Conservation (phyloP, 2,797 vertebrate species). For the Chromis chromis region DNA sequence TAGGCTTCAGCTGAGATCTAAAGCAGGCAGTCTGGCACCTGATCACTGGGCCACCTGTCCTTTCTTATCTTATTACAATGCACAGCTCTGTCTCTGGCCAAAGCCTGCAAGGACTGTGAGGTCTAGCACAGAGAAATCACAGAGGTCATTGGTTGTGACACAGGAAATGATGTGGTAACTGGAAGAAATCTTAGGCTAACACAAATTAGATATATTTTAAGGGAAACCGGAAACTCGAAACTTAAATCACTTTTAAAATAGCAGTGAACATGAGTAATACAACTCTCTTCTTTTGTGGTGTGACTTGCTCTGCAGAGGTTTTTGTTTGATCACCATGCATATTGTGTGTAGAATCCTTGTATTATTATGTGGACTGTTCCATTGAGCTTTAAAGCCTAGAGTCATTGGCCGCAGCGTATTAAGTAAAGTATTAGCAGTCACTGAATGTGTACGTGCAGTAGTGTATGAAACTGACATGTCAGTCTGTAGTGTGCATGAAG, state of each 20-base stretch:
- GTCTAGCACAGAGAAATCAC: constrained; percentile 54
- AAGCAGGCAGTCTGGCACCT: constrained; percentile 74
- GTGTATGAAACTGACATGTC: constrained; percentile 28
- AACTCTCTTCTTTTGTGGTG: neutral
- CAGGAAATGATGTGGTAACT: constrained; percentile 7
- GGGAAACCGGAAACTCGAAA: constrained; percentile 4
- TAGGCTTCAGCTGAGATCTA: constrained; percentile 65
- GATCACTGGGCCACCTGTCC: constrained; percentile 82
- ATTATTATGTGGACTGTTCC: neutral
- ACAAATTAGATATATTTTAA: neutral
- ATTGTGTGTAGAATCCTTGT: neutral
- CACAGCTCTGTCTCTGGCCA: constrained; percentile 67
- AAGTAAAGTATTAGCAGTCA: constrained; percentile 23
- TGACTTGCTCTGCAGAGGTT: neutral
- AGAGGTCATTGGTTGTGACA: constrained; percentile 26
- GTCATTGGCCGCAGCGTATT: constrained; percentile 13
- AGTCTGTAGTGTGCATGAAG: constrained; percentile 41
- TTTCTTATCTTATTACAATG: constrained; percentile 82
- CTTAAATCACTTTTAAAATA: neutral
- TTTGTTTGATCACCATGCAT: neutral
- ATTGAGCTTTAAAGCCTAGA: constrained; percentile 19
- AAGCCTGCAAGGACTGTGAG: constrained; percentile 48
- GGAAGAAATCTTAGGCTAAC: constrained; percentile 5
- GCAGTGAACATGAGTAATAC: neutral
- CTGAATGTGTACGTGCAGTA: constrained; percentile 10